A percentile compares a stretch with the other conserved stretches of the same genome.
These are phyloP conservation scores for Harmothoe impar DNA, from an alignment of 2,888 invertebrate species.

Conservation along the genomic window DNA sequence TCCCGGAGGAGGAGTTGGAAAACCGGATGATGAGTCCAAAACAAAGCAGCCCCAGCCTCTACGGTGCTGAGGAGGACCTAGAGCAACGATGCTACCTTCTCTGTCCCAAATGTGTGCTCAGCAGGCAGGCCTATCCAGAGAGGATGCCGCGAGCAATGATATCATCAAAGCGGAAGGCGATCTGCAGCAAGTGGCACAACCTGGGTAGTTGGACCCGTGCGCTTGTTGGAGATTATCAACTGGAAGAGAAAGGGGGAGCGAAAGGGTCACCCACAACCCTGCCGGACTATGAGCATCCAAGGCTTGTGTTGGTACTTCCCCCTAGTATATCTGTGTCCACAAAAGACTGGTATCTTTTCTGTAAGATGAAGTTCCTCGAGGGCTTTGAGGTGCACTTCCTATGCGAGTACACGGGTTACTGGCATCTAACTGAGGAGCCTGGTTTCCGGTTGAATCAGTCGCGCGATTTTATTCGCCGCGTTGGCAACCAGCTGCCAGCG, in stretches of 20 bases:
- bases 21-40: conserved; percentile 54
- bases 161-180: conserved; percentile 71
- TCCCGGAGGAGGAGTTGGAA: conserved; percentile 70
- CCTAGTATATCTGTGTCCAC: conserved; percentile 70
- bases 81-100: conserved; percentile 66
- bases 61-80: conserved; percentile 55
- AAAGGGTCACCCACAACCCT: conserved; percentile 68
- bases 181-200: conserved; percentile 73
- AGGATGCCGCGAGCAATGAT: conserved; percentile 69
- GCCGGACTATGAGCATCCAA: conserved; percentile 73
- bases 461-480: conserved; percentile 66
- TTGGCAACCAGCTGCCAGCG: conserved; percentile 70
- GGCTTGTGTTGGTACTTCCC: conserved; percentile 72
- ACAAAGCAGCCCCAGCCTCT: conserved; percentile 44
- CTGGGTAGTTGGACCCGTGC: conserved; percentile 74
- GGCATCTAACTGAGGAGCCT: conserved; percentile 73
- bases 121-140: conserved; percentile 71
- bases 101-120: conserved; percentile 72
- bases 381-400: conserved; percentile 74
- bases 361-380: conserved; percentile 72
- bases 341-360: conserved; percentile 73
- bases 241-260: conserved; percentile 64
- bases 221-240: conserved; percentile 72
- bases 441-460: conserved; percentile 72
- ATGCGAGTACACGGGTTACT: conserved; percentile 73